A percentile compares a stretch with the other conserved stretches of the same genome.
Evolutionary conservation across 2,888 invertebrate genomes (phyloP).

Genomic region (Drosophila testacea): DNA sequence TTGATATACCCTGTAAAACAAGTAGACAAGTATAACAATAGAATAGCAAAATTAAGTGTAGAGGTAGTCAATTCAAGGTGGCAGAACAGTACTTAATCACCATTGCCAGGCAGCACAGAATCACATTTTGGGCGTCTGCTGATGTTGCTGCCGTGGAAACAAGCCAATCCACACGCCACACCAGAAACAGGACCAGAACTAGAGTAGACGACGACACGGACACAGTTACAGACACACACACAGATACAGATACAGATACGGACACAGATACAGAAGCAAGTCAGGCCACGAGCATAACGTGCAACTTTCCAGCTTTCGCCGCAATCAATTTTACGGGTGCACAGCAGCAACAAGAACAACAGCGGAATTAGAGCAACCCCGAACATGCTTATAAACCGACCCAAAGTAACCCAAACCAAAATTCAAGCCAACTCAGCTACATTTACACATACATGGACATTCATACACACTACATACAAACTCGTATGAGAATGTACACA

Average conservation of each 20-base stretch:
- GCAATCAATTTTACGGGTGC: constrained; percentile 81
- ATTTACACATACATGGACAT: constrained; percentile 1
- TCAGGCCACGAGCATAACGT: constrained; percentile 79
- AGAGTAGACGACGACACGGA: constrained; percentile 13
- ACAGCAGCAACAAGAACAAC: constrained; percentile 54
- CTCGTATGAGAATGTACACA: constrained; percentile 4
- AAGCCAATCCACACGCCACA: constrained; percentile 59
- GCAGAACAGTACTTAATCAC: constrained; percentile 31
- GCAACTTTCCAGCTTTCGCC: constrained; percentile 83
- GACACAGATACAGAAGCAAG: constrained; percentile 54
- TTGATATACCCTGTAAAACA: background rate
- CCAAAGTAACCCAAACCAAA: constrained; percentile 22
- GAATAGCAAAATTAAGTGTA: background rate
- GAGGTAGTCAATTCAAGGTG: background rate
- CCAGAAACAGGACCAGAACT: constrained; percentile 49
- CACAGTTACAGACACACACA: constrained; percentile 26
- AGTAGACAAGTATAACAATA: background rate
- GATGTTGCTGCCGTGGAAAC: constrained; percentile 42
- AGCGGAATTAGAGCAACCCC: constrained; percentile 74
- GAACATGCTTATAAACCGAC: constrained; percentile 35
- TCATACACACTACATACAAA: constrained; percentile 15
- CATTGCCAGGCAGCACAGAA: constrained; percentile 39
- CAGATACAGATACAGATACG: constrained; percentile 9
- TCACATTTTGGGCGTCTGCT: constrained; percentile 40
- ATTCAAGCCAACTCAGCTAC: constrained; percentile 33